These are phyloP conservation scores for Siniperca knerii DNA, from an alignment of 2,113 vertebrate genomes.

Conservation along the genomic window DNA sequence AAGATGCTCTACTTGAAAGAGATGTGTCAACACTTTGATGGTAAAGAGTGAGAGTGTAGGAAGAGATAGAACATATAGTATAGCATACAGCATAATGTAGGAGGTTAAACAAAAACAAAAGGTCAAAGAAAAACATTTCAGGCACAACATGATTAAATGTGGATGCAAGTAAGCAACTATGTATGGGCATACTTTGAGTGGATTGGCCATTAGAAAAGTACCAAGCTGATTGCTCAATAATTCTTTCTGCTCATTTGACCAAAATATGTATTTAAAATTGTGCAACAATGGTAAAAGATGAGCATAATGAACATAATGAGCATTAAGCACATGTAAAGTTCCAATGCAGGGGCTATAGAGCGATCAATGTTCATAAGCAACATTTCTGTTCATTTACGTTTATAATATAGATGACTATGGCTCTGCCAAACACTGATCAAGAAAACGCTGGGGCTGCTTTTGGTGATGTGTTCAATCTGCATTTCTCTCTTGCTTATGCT, in stretches of 20 bases:
- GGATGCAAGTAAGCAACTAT: background rate
- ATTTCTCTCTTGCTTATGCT: background rate
- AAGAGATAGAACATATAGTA: constrained; percentile 40
- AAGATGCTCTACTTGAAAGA: constrained; percentile 78
- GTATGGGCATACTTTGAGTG: background rate
- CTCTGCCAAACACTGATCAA: constrained; percentile 20
- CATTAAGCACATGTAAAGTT: background rate
- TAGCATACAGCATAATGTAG: constrained; percentile 25
- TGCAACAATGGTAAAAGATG: background rate
- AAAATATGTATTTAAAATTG: background rate
- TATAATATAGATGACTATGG: background rate
- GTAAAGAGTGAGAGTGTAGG: constrained; percentile 52
- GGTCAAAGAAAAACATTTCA: constrained; percentile 34
- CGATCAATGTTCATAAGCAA: background rate
- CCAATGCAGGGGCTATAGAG: too few relatives aligned
- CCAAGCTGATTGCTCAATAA: background rate
- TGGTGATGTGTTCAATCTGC: background rate
- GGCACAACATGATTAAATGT: background rate
- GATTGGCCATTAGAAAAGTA: background rate
- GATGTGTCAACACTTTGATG: constrained; percentile 77
- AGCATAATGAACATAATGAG: background rate
- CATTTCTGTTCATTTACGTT: background rate
- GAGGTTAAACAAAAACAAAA: constrained; percentile 60
- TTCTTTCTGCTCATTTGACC: background rate
- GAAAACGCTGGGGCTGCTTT: background rate